phyloP scores from a whole-genome alignment of 35 echinoderm and acorn worm species.

The Acanthaster planci region DNA sequence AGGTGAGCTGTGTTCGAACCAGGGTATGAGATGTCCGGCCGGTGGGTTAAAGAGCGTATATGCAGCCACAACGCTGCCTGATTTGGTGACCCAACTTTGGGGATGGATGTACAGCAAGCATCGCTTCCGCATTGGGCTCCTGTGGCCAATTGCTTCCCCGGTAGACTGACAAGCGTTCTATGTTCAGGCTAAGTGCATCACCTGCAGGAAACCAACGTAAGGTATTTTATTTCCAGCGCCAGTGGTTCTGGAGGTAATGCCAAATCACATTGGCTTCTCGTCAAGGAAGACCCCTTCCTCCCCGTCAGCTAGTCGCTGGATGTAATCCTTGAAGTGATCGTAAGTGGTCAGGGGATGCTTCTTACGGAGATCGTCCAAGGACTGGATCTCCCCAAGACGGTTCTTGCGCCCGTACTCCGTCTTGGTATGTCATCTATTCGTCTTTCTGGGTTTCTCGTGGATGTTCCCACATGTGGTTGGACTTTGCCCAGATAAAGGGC shows the following conservation, averaged over 20 bases:
- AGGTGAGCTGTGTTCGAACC: slow-evolving; percentile 4
- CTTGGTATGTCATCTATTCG: slow-evolving; percentile 40
- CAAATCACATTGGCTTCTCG: slow-evolving; percentile 21
- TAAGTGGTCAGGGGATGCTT: slow-evolving; percentile 59
- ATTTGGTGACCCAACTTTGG: background rate
- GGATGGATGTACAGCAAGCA: slow-evolving; percentile 44
- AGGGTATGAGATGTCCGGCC: background rate
- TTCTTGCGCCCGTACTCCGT: slow-evolving; percentile 63
- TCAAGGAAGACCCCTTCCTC: slow-evolving; percentile 57
- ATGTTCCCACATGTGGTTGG: background rate
- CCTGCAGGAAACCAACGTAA: background rate
- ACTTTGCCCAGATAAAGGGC: background rate
- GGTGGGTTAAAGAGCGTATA: background rate
- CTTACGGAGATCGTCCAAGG: slow-evolving; percentile 45
- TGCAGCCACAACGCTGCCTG: slow-evolving; percentile 19
- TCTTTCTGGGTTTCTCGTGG: slow-evolving; percentile 50
- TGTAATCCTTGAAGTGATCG: slow-evolving; percentile 47
- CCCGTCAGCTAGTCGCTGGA: slow-evolving; percentile 58
- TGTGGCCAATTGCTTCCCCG: background rate
- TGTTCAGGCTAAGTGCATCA: background rate
- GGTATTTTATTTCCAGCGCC: slow-evolving; percentile 65
- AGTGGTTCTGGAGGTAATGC: slow-evolving; percentile 56
- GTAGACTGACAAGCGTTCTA: background rate
- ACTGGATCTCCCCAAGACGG: slow-evolving; percentile 34
- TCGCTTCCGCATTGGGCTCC: slow-evolving; percentile 20